Conservation (phyloP, 2,888 invertebrate species). For the Didymodactylos carnosus region DNA sequence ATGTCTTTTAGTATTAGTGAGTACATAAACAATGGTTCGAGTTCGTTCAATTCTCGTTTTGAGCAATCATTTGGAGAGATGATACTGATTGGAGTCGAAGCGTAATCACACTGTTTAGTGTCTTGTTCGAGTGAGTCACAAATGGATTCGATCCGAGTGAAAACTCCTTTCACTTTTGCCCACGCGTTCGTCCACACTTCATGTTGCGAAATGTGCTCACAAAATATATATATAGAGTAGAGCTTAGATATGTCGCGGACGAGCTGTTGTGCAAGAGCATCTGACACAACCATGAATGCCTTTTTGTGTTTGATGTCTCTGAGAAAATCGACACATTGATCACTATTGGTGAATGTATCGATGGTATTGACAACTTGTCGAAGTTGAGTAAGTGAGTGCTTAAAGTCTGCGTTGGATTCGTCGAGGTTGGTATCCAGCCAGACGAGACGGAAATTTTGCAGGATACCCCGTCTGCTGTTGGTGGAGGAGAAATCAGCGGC, state of each 20-base stretch:
- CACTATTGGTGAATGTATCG: no score
- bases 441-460: no score
- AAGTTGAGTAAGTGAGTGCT: no score
- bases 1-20: neutral
- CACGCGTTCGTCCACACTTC: neutral
- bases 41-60: neutral
- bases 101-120: neutral
- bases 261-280: neutral
- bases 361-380: no score
- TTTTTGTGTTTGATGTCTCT: no score
- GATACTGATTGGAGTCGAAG: neutral
- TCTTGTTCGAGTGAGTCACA: neutral
- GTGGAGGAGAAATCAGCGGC: no score
- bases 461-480: no score
- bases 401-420: no score
- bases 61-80: neutral
- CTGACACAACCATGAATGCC: neutral
- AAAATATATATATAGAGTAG: neutral
- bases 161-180: neutral
- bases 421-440: no score
- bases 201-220: neutral
- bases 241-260: neutral
- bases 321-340: no score
- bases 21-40: no score
- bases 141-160: neutral